A percentile compares a stretch with the other conserved stretches of the same genome.
phyloP scores from a whole-genome alignment of 2,113 vertebrate genomes.

The Octodon degus region DNA sequence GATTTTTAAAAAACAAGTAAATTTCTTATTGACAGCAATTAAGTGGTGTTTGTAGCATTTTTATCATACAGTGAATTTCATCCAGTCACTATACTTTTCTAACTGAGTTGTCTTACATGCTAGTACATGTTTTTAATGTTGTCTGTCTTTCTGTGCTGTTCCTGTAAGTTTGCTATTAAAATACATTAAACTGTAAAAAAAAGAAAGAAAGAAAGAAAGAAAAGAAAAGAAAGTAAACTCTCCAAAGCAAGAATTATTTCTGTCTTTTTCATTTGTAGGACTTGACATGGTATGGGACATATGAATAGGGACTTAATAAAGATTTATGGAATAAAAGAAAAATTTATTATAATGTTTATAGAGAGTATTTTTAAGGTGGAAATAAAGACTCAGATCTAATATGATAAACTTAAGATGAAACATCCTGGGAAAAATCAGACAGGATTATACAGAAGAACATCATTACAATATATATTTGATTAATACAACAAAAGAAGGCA shows the following conservation, averaged over 20 bases:
- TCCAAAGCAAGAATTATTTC: neutral
- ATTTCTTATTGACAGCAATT: too few species aligned
- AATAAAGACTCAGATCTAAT: constrained; percentile 7
- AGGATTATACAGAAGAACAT: constrained; percentile 6
- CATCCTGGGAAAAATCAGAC: constrained; percentile 17
- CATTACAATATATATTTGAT: constrained; percentile 1
- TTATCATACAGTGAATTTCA: too few species aligned
- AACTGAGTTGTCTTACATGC: too few species aligned
- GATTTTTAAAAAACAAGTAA: constrained; percentile 50
- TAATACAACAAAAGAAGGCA: constrained; percentile 36
- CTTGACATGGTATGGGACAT: neutral
- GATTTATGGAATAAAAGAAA: neutral
- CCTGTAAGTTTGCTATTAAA: constrained; percentile 94
- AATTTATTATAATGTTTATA: neutral
- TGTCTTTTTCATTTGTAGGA: neutral
- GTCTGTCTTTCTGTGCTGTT: constrained; percentile 90
- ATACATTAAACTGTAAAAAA: constrained; percentile 64
- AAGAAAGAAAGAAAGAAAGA: too few species aligned
- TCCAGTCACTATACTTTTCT: too few species aligned
- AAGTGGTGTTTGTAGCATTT: too few species aligned
- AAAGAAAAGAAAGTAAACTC: neutral
- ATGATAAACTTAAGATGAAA: neutral
- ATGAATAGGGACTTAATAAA: neutral
- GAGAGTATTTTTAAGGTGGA: neutral
- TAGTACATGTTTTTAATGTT: too few species aligned